These are phyloP conservation scores for Myotis daubentonii DNA, from an alignment of 2,797 vertebrate genomes.

Conservation along the genomic window DNA sequence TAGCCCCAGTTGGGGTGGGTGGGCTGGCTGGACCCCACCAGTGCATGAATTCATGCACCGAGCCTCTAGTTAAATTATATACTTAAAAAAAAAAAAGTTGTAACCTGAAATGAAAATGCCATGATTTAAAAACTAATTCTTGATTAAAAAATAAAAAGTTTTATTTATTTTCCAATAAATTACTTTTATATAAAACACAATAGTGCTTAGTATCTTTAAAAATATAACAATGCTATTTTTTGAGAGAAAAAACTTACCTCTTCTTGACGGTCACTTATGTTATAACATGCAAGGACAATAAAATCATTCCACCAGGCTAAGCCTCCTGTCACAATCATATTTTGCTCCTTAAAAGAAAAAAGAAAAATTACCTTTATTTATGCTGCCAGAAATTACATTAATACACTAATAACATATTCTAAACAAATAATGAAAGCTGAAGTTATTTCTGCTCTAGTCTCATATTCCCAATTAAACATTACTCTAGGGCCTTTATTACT, in stretches of 20 bases:
- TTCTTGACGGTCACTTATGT: slow-evolving; percentile 95
- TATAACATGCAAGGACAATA: slow-evolving; percentile 97
- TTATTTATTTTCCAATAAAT: neutral
- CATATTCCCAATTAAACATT: neutral
- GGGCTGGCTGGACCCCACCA: too few relatives aligned
- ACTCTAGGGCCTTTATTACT: slow-evolving; percentile 17
- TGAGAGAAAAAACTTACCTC: slow-evolving; percentile 87
- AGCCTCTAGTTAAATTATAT: too few relatives aligned
- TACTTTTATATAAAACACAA: slow-evolving; percentile 28
- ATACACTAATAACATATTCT: slow-evolving; percentile 34
- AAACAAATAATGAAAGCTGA: slow-evolving; percentile 40
- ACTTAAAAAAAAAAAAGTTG: neutral
- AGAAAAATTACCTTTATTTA: slow-evolving; percentile 53
- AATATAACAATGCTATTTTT: slow-evolving; percentile 50
- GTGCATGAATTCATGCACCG: too few relatives aligned
- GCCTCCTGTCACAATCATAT: slow-evolving; percentile 97
- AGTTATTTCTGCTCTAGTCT: slow-evolving; percentile 35
- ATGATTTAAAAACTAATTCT: slow-evolving; percentile 21
- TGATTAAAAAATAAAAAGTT: neutral
- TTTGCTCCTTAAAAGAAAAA: slow-evolving; percentile 93
- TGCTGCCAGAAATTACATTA: slow-evolving; percentile 46
- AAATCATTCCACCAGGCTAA: slow-evolving; percentile 99
- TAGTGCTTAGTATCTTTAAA: slow-evolving; percentile 38
- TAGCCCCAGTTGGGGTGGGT: too few relatives aligned
- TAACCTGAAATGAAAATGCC: neutral